Base-by-base conservation (phyloP, 1,140 invertebrate species). In the Leptopilina boulardi region DNA sequence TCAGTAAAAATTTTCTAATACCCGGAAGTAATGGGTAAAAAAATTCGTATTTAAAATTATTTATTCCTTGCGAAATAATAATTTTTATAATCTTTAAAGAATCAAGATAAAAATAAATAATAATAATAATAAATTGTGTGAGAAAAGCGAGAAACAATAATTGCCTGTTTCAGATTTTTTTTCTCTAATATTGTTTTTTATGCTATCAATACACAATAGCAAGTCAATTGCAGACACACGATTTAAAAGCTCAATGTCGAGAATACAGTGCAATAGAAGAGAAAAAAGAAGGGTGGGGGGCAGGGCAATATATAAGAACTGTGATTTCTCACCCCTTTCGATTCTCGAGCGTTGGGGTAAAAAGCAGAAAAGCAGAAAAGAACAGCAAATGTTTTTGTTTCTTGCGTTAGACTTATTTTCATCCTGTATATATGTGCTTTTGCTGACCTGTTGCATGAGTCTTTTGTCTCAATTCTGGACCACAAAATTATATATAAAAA, bases 371-470 rank as follows among this genome's bases (percentile, higher is more conserved):
- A 44, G 42, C 11, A 44, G 42, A 51, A 51, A 51, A 51, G 47
- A 51, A 51, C 47, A n/a, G n/a, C 15, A 15, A 51, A 51, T 51
- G 18, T 51, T 15, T 51, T 51, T 51, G 47, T 51, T 51, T 51
- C 47, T 51, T 66, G 59, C 59, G 59, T 34, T n/a, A 34, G 59
- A 66, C 47, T 51, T 51, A 51, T 51, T 51, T 42, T 19, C 10
- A 19, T 38, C n/a, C 13, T 19, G 3, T 42, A 11, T 19, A 11
- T 19, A 30, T 80, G 82, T 74, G 78, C 18, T 41, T 11, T 56
- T 75, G 82, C 86, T 87, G 85, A 88, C 87, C 86, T 88, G 89
- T 89, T 90, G 88, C 87, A 81, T 85, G 82, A 9, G 80, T 87
- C 88, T 88, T 89, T 89, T 89, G 88, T 89, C 83, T n/a, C n/a